Base-by-base conservation (phyloP, 1,140 invertebrate genomes). In the Pissodes strobi region DNA sequence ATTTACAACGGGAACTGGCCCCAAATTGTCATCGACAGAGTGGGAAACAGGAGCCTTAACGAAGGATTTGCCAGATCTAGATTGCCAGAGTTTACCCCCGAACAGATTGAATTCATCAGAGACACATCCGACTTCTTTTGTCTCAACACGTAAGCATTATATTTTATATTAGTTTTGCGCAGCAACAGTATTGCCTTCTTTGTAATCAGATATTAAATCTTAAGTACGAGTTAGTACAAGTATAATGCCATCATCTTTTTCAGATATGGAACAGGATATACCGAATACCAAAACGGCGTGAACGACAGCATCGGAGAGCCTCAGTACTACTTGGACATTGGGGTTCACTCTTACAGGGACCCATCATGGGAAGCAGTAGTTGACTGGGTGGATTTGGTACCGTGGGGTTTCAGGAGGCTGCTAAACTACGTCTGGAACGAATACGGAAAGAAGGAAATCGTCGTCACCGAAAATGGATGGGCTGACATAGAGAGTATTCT, bases 1-100 rank as follows among this genome's bases (percentile, higher is more conserved):
- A 86, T 89, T 53, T 87, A 83, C 57, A 74, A 78, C 8, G 87
- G 87, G 6, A 84, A 89, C 66, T 90, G 87, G 72, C 87, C 88
- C 0, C 63, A 77, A 64, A 77, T 86, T 13, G 81, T 89, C 74
- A 84, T 83, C 64, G 76, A 83, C n/a, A 80, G 81, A 22, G 78
- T 90, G 2, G 79, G 77, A 12, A 68, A 76, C n/a, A 80, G 83
- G 23, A 87, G 87, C 72, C 76, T 78, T 27, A 73, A 79, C 46
- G 86, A 90, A 77, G 84, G 85, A 9, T 83, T 80, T 55, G 62
- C 67, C 0, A 74, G 75, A 51, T 89, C 88, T 2, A 80, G 87
- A 15, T 74, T 89, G 17, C 85, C 85, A 0, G 78, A 78, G 53
- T 89, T 90, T 66, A 87, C 83, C 9, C 56, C 74, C 0, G 82